Percentiles rank a stretch among this genome's conserved stretches.
Evolutionary conservation across 2,113 vertebrate species (phyloP).

Genomic region (Aptenodytes patagonicus): DNA sequence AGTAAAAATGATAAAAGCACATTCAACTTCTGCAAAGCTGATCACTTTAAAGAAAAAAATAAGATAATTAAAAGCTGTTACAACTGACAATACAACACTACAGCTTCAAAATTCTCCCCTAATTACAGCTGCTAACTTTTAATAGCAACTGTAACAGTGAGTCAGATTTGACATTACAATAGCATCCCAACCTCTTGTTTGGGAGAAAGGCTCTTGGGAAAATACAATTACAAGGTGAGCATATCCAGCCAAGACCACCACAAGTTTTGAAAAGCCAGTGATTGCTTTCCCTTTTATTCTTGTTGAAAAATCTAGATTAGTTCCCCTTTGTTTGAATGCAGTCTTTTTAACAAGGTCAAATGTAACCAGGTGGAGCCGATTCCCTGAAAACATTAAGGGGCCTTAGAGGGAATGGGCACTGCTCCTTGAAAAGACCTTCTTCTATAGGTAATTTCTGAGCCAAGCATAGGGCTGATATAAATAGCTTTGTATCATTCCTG

Average conservation of each 20-base stretch:
- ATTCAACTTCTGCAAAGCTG: conserved; percentile 54
- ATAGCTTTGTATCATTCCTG: background rate
- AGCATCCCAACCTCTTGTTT: background rate
- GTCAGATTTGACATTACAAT: conserved; percentile 49
- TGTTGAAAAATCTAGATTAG: background rate
- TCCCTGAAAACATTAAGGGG: background rate
- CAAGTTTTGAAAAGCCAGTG: conserved; percentile 11
- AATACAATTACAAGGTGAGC: conserved; percentile 2
- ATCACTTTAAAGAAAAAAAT: conserved; percentile 64
- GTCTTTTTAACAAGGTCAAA: background rate
- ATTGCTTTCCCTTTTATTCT: background rate
- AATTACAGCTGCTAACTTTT: conserved; percentile 70
- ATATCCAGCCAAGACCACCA: background rate
- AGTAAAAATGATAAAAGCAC: conserved; percentile 62
- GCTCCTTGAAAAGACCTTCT: background rate
- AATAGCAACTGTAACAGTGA: conserved; percentile 53
- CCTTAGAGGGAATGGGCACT: background rate
- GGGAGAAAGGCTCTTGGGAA: conserved; percentile 1
- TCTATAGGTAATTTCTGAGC: background rate
- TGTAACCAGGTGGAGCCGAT: background rate
- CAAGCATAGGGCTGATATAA: background rate
- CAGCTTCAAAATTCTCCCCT: conserved; percentile 61
- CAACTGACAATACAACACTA: conserved; percentile 59
- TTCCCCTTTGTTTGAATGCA: background rate
- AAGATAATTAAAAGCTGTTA: conserved; percentile 70